Evolutionary conservation across 2,888 invertebrate species (phyloP).

Genomic region (Eremobia ochroleuca): DNA sequence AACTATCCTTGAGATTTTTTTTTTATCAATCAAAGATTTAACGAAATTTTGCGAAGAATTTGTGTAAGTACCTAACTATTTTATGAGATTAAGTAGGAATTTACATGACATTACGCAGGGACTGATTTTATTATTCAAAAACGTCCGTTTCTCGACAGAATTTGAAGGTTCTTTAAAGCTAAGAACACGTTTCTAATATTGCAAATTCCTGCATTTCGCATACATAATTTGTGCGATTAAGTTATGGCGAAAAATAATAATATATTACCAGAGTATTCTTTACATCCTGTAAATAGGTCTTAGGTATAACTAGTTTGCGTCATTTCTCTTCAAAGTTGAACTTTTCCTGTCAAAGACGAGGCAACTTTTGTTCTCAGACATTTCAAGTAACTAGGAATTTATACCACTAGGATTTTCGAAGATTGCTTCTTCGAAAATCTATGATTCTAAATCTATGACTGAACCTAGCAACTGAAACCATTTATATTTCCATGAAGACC

Average conservation of each 20-base stretch:
- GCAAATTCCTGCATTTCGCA: slow-evolving; percentile 2
- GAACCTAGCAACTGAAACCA: not conserved
- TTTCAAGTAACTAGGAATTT: not conserved
- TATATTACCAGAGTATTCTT: not conserved
- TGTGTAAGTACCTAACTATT: not conserved
- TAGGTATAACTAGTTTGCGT: not conserved
- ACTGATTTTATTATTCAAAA: slow-evolving; percentile 25
- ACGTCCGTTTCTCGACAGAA: slow-evolving; percentile 27
- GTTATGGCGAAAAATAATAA: not conserved
- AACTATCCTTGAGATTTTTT: slow-evolving; percentile 62
- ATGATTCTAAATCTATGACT: too few species aligned
- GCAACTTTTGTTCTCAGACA: not conserved
- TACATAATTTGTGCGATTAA: slow-evolving; percentile 7
- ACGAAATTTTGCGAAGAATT: not conserved
- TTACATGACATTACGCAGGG: slow-evolving; percentile 32
- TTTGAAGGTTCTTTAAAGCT: slow-evolving; percentile 1
- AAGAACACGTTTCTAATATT: slow-evolving; percentile 21
- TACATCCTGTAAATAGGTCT: not conserved
- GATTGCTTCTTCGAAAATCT: too few species aligned
- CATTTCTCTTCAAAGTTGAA: slow-evolving; percentile 14
- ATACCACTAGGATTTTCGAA: not conserved
- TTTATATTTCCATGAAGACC: not conserved
- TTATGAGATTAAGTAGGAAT: not conserved
- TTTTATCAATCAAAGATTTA: not conserved
- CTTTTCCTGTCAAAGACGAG: not conserved